Percentiles rank a stretch among this genome's conserved stretches.
Conservation (phyloP, 1,140 invertebrate genomes). For the Drosophila sproati region DNA sequence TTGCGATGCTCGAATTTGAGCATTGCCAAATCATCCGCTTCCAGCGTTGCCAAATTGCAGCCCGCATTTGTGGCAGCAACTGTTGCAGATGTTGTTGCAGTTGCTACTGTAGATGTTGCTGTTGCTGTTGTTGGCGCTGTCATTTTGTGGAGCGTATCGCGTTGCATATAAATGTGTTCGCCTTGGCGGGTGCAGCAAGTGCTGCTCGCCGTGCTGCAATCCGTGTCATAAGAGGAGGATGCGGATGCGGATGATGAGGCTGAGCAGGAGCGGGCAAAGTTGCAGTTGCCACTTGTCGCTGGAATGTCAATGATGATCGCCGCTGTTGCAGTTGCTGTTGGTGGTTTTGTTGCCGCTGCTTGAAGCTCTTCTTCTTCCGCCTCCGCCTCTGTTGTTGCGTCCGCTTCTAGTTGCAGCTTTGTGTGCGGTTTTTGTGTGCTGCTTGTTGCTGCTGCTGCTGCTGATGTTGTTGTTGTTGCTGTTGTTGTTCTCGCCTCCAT, state of each 20-base stretch:
- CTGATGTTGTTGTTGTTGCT: conserved; percentile 37
- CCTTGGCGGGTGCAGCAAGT: conserved; percentile 81
- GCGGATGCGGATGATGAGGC: conserved; percentile 25
- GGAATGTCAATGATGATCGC: conserved; percentile 83
- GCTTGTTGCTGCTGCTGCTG: conserved; percentile 25
- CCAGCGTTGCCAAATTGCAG: conserved; percentile 29
- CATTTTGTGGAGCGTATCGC: conserved; percentile 40
- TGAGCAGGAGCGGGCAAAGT: conserved; percentile 29
- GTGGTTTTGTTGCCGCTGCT: conserved; percentile 11
- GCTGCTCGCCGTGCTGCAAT: conserved; percentile 80
- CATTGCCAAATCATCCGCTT: conserved; percentile 55
- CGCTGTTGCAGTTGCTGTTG: conserved; percentile 16
- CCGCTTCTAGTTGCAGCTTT: conserved; percentile 60
- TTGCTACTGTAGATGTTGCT: conserved; percentile 16
- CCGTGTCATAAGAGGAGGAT: conserved; percentile 78
- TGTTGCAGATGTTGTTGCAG: conserved; percentile 16
- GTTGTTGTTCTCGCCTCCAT: conserved; percentile 42
- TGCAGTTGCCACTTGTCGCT: conserved; percentile 31
- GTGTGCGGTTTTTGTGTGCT: conserved; percentile 53
- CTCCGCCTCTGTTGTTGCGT: conserved; percentile 18
- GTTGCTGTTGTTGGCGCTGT: conserved; percentile 15
- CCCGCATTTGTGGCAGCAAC: conserved; percentile 10
- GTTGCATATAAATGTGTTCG: conserved; percentile 80
- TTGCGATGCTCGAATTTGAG: conserved; percentile 73
- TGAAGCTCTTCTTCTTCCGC: conserved; percentile 16